phyloP scores from a whole-genome alignment of 2,113 vertebrate genomes.

The Thalassoma bifasciatum region DNA sequence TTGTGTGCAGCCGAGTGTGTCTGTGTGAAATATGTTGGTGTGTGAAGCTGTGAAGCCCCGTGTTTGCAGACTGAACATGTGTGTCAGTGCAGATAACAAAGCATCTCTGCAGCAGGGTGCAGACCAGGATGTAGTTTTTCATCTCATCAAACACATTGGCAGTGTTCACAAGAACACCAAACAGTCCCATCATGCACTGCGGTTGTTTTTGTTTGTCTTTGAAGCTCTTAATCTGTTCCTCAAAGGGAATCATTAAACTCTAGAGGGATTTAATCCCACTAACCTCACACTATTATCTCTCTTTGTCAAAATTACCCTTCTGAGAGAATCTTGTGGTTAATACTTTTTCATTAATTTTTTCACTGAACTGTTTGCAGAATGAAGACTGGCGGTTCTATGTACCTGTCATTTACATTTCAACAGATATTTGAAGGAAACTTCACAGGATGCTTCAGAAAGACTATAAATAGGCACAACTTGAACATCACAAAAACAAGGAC shows the following conservation, averaged over 20 bases:
- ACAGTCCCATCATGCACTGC: slow-evolving; percentile 35
- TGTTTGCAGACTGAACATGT: slow-evolving; percentile 24
- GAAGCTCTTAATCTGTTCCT: slow-evolving; percentile 9
- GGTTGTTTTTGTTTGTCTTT: not conserved
- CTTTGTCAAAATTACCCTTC: not conserved
- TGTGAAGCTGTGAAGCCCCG: slow-evolving; percentile 9
- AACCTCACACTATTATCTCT: not conserved
- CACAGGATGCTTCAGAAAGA: too few species aligned
- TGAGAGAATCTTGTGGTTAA: not conserved
- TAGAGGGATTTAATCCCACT: not conserved
- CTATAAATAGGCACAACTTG: too few species aligned
- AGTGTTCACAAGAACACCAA: slow-evolving; percentile 16
- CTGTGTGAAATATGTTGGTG: slow-evolving; percentile 2
- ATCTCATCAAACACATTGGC: slow-evolving; percentile 20
- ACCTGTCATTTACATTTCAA: too few species aligned
- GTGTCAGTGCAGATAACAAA: slow-evolving; percentile 55
- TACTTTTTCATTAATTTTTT: not conserved
- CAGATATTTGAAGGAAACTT: too few species aligned
- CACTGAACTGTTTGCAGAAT: too few species aligned
- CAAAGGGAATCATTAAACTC: not conserved
- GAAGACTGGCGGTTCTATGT: too few species aligned
- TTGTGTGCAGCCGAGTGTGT: not conserved
- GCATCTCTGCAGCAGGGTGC: slow-evolving; percentile 32
- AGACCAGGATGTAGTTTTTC: slow-evolving; percentile 49
- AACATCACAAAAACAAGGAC: too few species aligned